These are phyloP conservation scores for Drosophila fuyamai DNA, from an alignment of 1,140 invertebrate species.

Conservation along the genomic window DNA sequence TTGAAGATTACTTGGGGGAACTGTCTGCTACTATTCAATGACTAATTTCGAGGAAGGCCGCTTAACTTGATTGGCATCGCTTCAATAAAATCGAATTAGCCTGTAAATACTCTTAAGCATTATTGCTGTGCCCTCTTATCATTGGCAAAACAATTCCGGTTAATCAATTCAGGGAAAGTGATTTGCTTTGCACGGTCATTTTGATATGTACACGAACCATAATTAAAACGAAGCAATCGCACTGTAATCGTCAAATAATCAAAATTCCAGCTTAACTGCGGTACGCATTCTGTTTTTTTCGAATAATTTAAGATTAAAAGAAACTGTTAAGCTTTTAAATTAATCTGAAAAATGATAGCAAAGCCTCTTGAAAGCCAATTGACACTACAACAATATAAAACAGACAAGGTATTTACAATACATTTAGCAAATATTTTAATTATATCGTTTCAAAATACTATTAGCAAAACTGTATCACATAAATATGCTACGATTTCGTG, in stretches of 20 bases:
- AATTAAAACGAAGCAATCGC: background rate
- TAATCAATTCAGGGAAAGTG: constrained; percentile 2
- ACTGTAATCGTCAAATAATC: constrained; percentile 12
- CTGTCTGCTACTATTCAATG: constrained; percentile 12
- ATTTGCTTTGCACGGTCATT: background rate
- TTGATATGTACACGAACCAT: background rate
- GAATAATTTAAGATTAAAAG: background rate
- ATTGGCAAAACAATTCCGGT: background rate
- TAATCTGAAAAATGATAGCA: no score
- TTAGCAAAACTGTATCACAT: no score
- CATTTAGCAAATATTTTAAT: no score
- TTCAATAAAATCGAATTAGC: background rate
- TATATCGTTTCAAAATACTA: no score
- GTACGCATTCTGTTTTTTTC: background rate
- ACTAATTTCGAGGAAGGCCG: constrained; percentile 15
- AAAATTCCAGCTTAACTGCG: background rate
- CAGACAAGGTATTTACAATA: no score
- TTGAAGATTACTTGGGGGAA: background rate
- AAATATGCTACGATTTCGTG: no score
- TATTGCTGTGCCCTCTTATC: constrained; percentile 3
- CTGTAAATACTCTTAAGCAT: background rate
- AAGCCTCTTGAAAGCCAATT: no score
- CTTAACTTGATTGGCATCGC: constrained; percentile 3
- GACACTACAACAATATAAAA: no score
- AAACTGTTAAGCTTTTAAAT: no score